Base-by-base conservation (phyloP, 2,797 vertebrate species). In the Enteromius thamalakanensis region DNA sequence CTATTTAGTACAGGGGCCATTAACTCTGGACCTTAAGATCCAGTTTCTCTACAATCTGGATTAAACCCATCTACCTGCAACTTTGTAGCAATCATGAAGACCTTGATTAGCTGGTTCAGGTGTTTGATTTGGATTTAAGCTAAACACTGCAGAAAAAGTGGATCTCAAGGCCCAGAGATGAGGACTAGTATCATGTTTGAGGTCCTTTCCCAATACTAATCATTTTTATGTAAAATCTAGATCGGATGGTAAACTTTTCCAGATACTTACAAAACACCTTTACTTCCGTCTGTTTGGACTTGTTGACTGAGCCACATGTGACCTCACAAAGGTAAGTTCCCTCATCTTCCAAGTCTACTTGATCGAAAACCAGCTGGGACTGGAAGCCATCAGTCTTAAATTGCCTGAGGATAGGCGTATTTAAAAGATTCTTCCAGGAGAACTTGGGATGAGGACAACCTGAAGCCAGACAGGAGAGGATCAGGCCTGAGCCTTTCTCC, bases 191-290 rank as follows among this genome's bases (percentile, higher is more conserved):
- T 65, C 5, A 37, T 3, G 17, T 8, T 68, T n/a, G 65, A 12
- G 34, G 34, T 40, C 19, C 19, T 12, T 67, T n/a, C 3, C 65
- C 9, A 2, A 21, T 67, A 11, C 0, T 32, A 19, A 67, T 15
- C 0, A 4, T 67, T 21, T 67, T 40, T 5, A 37, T 0, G 1
- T 37, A 74, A 76, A 45, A 17, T 78, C 1, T 0, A 47, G 76
- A 47, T 23, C 7, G 6, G 45, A 76, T 10, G 37, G 21, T 12
- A 69, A 68, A 47, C n/a, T 2, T 32, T 4, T 3, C 8, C 6
- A 49, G 37, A 68, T 83, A 97, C 97, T 98, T 92, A 99, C 97
- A 96, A 90, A 95, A 97, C 76, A 96, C 75, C 0, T 94, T 90
- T 85, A 99, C 89, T 51, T 85, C 67, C 1, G 45, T 80, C 40